Evolutionary conservation across 2,888 invertebrate genomes (phyloP), one percentile per base, ranked within the genome.

Genomic region (Torymus aiolomorphi): DNA sequence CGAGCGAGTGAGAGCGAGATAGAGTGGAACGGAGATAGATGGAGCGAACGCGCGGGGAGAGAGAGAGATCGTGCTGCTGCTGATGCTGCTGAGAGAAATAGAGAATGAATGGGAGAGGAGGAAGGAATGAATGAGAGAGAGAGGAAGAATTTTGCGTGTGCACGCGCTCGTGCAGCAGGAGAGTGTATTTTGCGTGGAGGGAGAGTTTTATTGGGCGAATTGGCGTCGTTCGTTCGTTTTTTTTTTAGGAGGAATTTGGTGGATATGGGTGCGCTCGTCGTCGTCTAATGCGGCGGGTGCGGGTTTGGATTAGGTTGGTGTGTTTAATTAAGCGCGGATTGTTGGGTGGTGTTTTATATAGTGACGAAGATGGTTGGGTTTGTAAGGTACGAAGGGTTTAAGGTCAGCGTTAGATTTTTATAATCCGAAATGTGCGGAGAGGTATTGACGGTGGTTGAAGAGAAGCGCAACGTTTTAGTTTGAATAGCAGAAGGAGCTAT

Each of bases 131-230:
- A 42, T 42, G 42, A 42, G 42, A 42, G 42, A 31, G 31, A 42
- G 42, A 42, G 42, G 42, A 42, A 42, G 42, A 42, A 42, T 42
- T 42, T 42, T 42, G 42, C 42, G 42, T 42, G 42, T 42, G 31
- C 31, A 31, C 31, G 31, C 2, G 24, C 24, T 24, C 24, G 24
- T 24, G 31, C 31, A 3, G 31, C 31, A 2, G 31, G 31, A 31
- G 5, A 31, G 31, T 31, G 31, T 31, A 31, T 31, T 31, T 31
- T 31, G 31, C 31, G 8, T 42, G 42, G 42, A 86, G 85, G 86
- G 86, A 86, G 86, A 86, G 69, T 69, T 62, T 80, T 59, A 56
- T 67, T 31, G 59, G 42, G 42, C 42, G 42, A 42, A 42, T 42
- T 42, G 42, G 42, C 42, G 42, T 42, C 8, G 42, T 42, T 42